Evolutionary conservation across 2,113 vertebrate species (phyloP), one percentile per base, ranked within the genome.

Genomic region (Terrapene triunguis): DNA sequence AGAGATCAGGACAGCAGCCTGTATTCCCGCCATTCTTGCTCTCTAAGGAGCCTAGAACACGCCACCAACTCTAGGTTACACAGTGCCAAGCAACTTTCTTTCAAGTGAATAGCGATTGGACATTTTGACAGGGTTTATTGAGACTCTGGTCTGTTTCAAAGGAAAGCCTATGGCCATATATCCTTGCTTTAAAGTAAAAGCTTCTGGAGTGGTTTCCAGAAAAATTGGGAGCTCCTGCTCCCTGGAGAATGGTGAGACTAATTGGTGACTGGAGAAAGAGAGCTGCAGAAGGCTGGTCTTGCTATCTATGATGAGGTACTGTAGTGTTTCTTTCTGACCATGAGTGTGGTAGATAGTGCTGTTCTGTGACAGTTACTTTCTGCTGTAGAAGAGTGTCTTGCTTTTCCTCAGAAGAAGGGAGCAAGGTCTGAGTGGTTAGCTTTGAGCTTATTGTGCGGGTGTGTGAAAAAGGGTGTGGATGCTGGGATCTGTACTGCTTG

Each of bases 291-390:
- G 11, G 3, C 42, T 44, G 10, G 24, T 14, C 72, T 44, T 4
- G 22, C 22, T 76, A 44, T 6, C 72, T 42, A 27, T 12, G 3
- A 27, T 76, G 72, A 47, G 2, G 24, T 8, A 5, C 1, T 13
- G 10, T 76, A 25, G 72, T 8, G 19, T 74, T 42, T 24, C 10
- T 8, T 74, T 38, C 69, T 74, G 69, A 74, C 8, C 1, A 6
- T 12, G 11, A 76, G 1, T 4, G 2, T 19, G 8, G 35, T 16
- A n/a, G 8, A 19, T 1, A 19, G 35, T 17, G 17, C 62, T 69
- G 35, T 17, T 44, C 5, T 76, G 3, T 13, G 5, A 8, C 8
- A 44, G 22, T 5, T 76, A 10, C 38, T 44, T 21, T 76, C 4
- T 42, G 10, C 42, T 44, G 24, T 76, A 5, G 72, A 44, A 7